A percentile compares a stretch with the other conserved stretches of the same genome.
Conservation (phyloP, 2,888 invertebrate species). For the Selenia dentaria region DNA sequence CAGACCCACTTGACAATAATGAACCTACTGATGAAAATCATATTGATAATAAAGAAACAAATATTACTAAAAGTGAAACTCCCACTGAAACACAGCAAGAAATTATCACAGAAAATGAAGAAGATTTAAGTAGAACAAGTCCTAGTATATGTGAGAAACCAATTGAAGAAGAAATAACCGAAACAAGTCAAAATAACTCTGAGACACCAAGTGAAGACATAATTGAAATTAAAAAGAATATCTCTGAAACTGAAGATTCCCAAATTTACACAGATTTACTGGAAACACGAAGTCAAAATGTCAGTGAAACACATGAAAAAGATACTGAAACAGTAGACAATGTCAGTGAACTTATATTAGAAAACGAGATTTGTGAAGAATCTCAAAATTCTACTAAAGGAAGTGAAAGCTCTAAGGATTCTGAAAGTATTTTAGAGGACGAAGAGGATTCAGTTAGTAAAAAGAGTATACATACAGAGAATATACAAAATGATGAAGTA, state of each 20-base stretch:
- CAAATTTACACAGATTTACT: constrained; percentile 5
- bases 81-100: constrained; percentile 9
- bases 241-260: constrained; percentile 6
- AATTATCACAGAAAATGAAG: constrained; percentile 8
- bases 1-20: constrained; percentile 10
- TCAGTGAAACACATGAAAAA: constrained; percentile 3
- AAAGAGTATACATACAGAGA: constrained; percentile 13
- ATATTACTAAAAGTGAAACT: constrained; percentile 11
- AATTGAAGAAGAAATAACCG: constrained; percentile 5
- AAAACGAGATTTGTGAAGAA: constrained; percentile 4
- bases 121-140: constrained; percentile 6
- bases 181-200: constrained; percentile 7
- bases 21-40: constrained; percentile 17
- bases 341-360: background rate
- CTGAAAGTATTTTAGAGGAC: constrained; percentile 17
- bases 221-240: background rate
- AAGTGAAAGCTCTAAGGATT: constrained; percentile 16
- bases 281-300: constrained; percentile 6
- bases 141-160: constrained; percentile 9
- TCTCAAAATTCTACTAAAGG: constrained; percentile 7
- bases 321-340: background rate
- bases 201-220: constrained; percentile 8
- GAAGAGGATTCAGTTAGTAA: constrained; percentile 14
- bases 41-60: constrained; percentile 11
- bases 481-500: constrained; percentile 49